Evolutionary conservation across 2,888 invertebrate genomes (phyloP), one percentile per base, ranked within the genome.

Genomic region (Hirtodrosophila trivittata): DNA sequence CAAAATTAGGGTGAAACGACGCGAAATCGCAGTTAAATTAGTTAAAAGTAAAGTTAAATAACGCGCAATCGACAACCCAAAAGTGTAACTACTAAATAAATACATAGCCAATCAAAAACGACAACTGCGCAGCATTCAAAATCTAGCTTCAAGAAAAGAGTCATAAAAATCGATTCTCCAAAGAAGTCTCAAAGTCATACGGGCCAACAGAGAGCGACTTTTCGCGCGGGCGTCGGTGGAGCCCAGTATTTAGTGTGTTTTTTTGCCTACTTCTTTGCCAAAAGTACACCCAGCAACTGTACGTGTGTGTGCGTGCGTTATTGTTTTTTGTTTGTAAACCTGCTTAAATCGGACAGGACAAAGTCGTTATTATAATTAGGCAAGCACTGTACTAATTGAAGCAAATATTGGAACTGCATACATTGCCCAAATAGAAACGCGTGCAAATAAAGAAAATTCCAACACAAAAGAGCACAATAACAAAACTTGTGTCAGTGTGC

Each of bases 91-190:
- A 39, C 10, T 60, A 57, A 45, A 21, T 32, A 13, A 42, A 10
- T 25, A 51, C 1, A 45, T 5, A 55, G 26, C 13, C 8, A 45
- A 56, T 42, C 41, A 38, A 63, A 49, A 39, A 35, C 32, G 21
- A 43, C 32, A 54, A 62, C 28, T 46, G 56, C 54, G 42, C 63
- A 62, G 58, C 62, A 57, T 56, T 33, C 32, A 57, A 75, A 49
- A 46, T 16, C 38, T 52, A 62, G 60, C 66, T 63, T 57, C 62
- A 51, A 21, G 32, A 54, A 81, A 64, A 80, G 81, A 84, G 81
- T 82, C 67, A 81, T 81, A 87, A 87, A 87, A 88, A 88, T 88
- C 87, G 87, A 88, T 88, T 89, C 88, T 85, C 73, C 81, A 76
- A 76, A 74, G 77, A 87, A 88, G 80, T 84, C 18, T 21, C 67